A percentile compares a stretch with the other conserved stretches of the same genome.
Conservation (phyloP, 2,888 invertebrate genomes). For the Allygus modestus region DNA sequence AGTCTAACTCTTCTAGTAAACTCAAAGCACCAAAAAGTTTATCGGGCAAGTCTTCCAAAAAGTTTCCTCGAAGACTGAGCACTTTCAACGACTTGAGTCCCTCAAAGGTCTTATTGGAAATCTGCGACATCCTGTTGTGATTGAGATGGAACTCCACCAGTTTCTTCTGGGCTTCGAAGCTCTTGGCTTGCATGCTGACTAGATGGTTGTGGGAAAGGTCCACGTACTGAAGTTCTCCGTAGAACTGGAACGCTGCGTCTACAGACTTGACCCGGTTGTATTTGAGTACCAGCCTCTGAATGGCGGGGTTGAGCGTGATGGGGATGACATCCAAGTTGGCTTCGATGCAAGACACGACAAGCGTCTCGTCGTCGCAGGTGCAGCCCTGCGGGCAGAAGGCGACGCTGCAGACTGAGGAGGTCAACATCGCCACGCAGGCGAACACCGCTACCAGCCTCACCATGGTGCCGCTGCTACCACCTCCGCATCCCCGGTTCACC, state of each 20-base stretch:
- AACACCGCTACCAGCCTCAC: slow-evolving; percentile 59
- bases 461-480: slow-evolving; percentile 5
- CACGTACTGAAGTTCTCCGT: slow-evolving; percentile 89
- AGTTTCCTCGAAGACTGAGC: slow-evolving; percentile 88
- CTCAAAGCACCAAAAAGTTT: slow-evolving; percentile 86
- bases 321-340: slow-evolving; percentile 93
- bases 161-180: slow-evolving; percentile 89
- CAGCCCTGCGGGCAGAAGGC: slow-evolving; percentile 93
- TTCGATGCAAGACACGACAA: slow-evolving; percentile 90
- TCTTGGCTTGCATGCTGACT: slow-evolving; percentile 87
- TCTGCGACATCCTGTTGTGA: slow-evolving; percentile 89
- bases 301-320: slow-evolving; percentile 93
- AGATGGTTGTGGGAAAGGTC: slow-evolving; percentile 92
- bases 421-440: slow-evolving; percentile 56
- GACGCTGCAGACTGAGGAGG: slow-evolving; percentile 77
- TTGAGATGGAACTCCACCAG: slow-evolving; percentile 90
- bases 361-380: slow-evolving; percentile 92
- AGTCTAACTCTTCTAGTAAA: slow-evolving; percentile 89
- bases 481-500: slow-evolving; percentile 44
- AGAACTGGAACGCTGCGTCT: slow-evolving; percentile 91
- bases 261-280: slow-evolving; percentile 93
- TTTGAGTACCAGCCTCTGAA: slow-evolving; percentile 89
- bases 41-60: slow-evolving; percentile 86
- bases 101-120: slow-evolving; percentile 88
- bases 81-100: slow-evolving; percentile 88